Evolutionary conservation across 2,797 vertebrate species (phyloP).

Genomic region (Decapterus maruadsi): DNA sequence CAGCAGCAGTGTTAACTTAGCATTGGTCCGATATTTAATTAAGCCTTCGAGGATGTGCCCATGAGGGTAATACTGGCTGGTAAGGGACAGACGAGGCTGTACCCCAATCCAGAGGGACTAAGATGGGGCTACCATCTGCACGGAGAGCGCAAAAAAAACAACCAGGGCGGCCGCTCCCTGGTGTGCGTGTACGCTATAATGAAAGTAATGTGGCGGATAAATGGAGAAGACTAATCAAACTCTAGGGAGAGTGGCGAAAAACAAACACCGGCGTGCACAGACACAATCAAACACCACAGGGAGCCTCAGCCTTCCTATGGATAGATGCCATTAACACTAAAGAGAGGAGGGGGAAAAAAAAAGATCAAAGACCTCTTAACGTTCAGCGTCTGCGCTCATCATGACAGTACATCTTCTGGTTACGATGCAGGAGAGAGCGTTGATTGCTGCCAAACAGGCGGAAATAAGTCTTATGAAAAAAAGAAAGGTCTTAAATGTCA

Average conservation of each 20-base stretch:
- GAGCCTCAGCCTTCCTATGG: conserved; percentile 19
- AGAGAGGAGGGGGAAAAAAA: not conserved
- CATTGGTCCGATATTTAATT: conserved; percentile 78
- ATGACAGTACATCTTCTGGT: conserved; percentile 1
- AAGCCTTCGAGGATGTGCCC: conserved; percentile 69
- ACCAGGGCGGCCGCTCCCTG: conserved; percentile 48
- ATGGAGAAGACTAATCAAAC: conserved; percentile 69
- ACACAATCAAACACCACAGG: conserved; percentile 37
- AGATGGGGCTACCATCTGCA: conserved; percentile 68
- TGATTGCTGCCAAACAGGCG: conserved; percentile 25
- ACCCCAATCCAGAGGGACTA: conserved; percentile 54
- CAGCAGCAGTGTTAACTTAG: conserved; percentile 61
- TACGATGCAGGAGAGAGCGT: conserved; percentile 2
- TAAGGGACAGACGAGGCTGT: conserved; percentile 61
- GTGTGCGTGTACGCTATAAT: conserved; percentile 56
- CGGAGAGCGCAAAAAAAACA: conserved; percentile 41
- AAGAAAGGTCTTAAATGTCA: conserved; percentile 17
- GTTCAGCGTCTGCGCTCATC: conserved; percentile 37
- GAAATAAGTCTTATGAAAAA: conserved; percentile 5
- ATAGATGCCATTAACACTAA: conserved; percentile 37
- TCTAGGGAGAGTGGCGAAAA: conserved; percentile 62
- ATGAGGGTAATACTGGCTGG: conserved; percentile 58
- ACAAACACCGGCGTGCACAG: conserved; percentile 42
- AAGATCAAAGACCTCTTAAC: conserved; percentile 5
- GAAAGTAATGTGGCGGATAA: conserved; percentile 69